Percentiles rank a stretch among this genome's conserved stretches.
Evolutionary conservation across 1,140 invertebrate species (phyloP).

Genomic region (Drosophila kohkoa): DNA sequence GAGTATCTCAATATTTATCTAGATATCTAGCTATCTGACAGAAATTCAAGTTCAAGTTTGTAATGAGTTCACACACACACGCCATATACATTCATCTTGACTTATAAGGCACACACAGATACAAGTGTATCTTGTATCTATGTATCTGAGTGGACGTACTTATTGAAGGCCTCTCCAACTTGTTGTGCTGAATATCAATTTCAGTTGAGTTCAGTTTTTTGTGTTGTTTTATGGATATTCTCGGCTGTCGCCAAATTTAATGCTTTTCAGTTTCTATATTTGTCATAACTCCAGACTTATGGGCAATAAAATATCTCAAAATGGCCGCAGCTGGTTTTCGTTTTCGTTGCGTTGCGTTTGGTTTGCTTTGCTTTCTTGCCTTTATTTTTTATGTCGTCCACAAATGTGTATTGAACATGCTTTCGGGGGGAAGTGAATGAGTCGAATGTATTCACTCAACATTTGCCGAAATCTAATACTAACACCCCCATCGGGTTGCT

Average conservation of each 20-base stretch:
- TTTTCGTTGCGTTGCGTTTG: slow-evolving; percentile 19
- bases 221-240: slow-evolving; percentile 43
- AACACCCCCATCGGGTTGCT: neutral
- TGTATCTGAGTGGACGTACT: slow-evolving; percentile 17
- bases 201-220: slow-evolving; percentile 23
- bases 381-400: slow-evolving; percentile 1
- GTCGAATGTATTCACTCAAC: slow-evolving; percentile 20
- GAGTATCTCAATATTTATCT: neutral
- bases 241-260: slow-evolving; percentile 69
- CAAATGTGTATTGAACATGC: slow-evolving; percentile 32
- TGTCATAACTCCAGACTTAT: slow-evolving; percentile 74
- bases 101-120: slow-evolving; percentile 21
- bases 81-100: slow-evolving; percentile 32
- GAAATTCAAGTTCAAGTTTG: slow-evolving; percentile 43
- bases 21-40: neutral
- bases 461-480: slow-evolving; percentile 13
- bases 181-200: slow-evolving; percentile 67
- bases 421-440: neutral
- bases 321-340: slow-evolving; percentile 76
- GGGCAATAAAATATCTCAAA: slow-evolving; percentile 78
- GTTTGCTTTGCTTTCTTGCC: neutral
- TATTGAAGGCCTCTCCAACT: slow-evolving; percentile 39
- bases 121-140: neutral
- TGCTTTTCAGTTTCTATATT: slow-evolving; percentile 78
- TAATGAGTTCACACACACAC: slow-evolving; percentile 26